These are phyloP conservation scores for Paramormyrops hopkinsi DNA, from an alignment of 2,797 vertebrate genomes.

Conservation along the genomic window DNA sequence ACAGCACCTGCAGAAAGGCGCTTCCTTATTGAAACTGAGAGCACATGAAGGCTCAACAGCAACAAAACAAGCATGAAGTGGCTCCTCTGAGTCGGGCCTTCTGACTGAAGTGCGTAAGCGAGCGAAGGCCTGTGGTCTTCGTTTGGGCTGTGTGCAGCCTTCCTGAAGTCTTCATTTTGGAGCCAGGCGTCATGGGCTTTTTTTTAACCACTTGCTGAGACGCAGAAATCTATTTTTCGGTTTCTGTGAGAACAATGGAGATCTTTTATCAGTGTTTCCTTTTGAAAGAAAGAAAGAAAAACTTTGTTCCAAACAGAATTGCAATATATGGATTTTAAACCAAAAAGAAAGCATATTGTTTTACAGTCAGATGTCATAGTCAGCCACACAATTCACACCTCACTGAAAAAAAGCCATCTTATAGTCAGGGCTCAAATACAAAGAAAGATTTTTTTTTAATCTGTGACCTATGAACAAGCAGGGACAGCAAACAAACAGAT, in stretches of 20 bases:
- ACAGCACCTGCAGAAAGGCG: not conserved
- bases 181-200: not conserved
- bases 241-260: not conserved
- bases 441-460: not conserved
- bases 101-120: not conserved
- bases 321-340: not conserved
- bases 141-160: not conserved
- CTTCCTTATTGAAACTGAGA: not conserved
- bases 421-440: not conserved
- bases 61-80: not conserved
- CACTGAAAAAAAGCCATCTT: not conserved
- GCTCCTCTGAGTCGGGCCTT: not conserved
- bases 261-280: not conserved
- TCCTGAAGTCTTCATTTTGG: not conserved
- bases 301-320: not conserved
- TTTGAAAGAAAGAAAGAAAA: not conserved
- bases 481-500: not conserved
- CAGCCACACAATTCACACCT: not conserved
- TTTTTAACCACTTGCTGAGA: not conserved
- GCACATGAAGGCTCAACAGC: not conserved
- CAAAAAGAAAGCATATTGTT: not conserved
- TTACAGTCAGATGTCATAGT: not conserved
- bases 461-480: not conserved
- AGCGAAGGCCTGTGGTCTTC: not conserved
- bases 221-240: not conserved